phyloP scores from a whole-genome alignment of 2,888 invertebrate genomes.

The Eilema depressum region DNA sequence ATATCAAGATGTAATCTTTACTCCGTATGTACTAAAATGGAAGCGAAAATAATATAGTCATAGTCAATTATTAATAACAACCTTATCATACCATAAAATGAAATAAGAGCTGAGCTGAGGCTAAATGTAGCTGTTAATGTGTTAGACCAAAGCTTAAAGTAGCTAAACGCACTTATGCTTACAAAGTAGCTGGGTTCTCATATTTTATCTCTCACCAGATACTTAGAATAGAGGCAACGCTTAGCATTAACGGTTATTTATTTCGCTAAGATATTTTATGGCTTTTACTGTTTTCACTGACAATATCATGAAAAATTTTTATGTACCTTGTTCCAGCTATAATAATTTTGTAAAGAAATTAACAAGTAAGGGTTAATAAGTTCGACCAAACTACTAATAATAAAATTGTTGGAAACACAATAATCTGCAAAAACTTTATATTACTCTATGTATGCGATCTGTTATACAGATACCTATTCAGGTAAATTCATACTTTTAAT shows the following conservation, averaged over 20 bases:
- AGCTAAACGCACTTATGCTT: not conserved
- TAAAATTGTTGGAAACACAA: too few relatives aligned
- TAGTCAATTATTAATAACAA: not conserved
- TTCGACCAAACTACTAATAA: too few relatives aligned
- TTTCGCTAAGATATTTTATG: not conserved
- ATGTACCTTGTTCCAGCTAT: too few relatives aligned
- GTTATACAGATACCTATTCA: too few relatives aligned
- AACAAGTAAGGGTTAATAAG: too few relatives aligned
- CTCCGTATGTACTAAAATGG: not conserved
- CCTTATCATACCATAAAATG: not conserved
- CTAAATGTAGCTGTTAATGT: conserved; percentile 5
- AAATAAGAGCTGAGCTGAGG: not conserved
- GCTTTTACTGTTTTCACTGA: not conserved
- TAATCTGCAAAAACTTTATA: too few relatives aligned
- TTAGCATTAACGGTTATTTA: conserved; percentile 9
- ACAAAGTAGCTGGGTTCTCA: conserved; percentile 13
- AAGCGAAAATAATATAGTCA: not conserved
- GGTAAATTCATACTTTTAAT: too few relatives aligned
- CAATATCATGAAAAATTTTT: not conserved
- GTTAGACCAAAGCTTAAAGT: not conserved
- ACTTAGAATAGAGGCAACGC: not conserved
- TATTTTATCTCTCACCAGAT: not conserved
- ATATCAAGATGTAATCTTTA: not conserved
- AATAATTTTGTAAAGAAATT: too few relatives aligned
- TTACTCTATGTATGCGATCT: too few relatives aligned